A percentile compares a stretch with the other conserved stretches of the same genome.
These are phyloP conservation scores for Galago senegalensis DNA, from an alignment of 2,797 vertebrate species.

Conservation along the genomic window DNA sequence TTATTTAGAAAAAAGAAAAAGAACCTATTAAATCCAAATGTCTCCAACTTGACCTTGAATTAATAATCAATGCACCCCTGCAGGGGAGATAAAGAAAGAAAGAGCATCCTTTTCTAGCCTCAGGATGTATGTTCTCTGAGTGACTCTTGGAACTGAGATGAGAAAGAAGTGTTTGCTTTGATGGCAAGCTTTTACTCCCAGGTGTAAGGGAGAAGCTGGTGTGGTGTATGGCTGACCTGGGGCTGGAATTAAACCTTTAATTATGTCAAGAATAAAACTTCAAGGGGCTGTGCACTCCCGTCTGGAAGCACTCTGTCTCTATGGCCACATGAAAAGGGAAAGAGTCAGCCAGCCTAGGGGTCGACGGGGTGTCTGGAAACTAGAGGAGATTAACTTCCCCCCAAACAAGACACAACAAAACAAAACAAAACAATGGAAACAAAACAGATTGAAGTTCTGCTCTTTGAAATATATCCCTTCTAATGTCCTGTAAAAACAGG, in stretches of 20 bases:
- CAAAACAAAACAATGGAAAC: slow-evolving; percentile 51
- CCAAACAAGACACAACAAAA: slow-evolving; percentile 24
- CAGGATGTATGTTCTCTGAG: slow-evolving; percentile 17
- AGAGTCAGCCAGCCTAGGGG: neutral
- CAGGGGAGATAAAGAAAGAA: neutral
- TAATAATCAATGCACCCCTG: neutral
- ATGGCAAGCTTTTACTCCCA: slow-evolving; percentile 65
- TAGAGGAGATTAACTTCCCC: slow-evolving; percentile 29
- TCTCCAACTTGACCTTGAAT: slow-evolving; percentile 62
- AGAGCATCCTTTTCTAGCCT: slow-evolving; percentile 14
- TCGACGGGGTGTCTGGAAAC: slow-evolving; percentile 39
- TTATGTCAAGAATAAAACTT: slow-evolving; percentile 70
- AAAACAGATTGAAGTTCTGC: neutral
- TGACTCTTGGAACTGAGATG: slow-evolving; percentile 64
- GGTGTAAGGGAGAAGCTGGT: slow-evolving; percentile 36
- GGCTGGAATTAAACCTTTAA: slow-evolving; percentile 75
- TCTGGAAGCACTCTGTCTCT: slow-evolving; percentile 42
- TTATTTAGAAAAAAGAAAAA: neutral
- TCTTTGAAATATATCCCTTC: slow-evolving; percentile 6
- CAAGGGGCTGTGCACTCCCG: slow-evolving; percentile 14
- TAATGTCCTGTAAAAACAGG: neutral
- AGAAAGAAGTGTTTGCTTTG: slow-evolving; percentile 69
- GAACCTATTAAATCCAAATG: neutral
- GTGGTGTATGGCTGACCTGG: neutral
- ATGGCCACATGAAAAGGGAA: slow-evolving; percentile 49